Evolutionary conservation across 2,113 vertebrate species (phyloP).

Genomic region (Otocyon megalotis): DNA sequence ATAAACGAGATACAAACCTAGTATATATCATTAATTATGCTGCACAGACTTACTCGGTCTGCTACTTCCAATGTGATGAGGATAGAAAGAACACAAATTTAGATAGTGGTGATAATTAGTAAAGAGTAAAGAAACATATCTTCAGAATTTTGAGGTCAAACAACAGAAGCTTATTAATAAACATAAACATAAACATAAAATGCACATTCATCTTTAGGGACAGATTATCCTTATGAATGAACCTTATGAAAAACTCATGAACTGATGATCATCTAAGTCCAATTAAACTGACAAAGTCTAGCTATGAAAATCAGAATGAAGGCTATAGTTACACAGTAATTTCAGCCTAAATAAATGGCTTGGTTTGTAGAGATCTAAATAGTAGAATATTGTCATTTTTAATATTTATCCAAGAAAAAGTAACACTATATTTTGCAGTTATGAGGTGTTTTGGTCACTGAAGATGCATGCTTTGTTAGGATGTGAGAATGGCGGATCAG

Average conservation of each 20-base stretch:
- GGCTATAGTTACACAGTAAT: not conserved
- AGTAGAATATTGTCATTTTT: not conserved
- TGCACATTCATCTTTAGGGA: slow-evolving; percentile 27
- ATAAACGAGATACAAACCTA: slow-evolving; percentile 30
- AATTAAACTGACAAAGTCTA: slow-evolving; percentile 30
- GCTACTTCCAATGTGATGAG: slow-evolving; percentile 1
- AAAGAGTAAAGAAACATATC: not conserved
- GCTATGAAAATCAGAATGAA: slow-evolving; percentile 21
- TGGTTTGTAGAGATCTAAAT: not conserved
- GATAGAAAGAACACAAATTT: slow-evolving; percentile 50
- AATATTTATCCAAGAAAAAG: slow-evolving; percentile 35
- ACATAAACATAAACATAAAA: slow-evolving; percentile 48
- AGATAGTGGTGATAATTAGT: not conserved
- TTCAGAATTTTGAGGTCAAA: slow-evolving; percentile 56
- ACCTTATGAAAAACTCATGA: slow-evolving; percentile 31
- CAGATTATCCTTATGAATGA: not conserved
- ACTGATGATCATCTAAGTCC: not conserved
- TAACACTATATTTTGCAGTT: slow-evolving; percentile 11
- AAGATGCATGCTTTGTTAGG: not conserved
- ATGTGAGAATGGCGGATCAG: not conserved
- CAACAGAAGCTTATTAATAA: slow-evolving; percentile 10
- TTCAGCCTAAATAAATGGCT: not conserved
- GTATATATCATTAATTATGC: not conserved
- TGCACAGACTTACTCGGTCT: not conserved
- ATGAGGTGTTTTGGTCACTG: not conserved